phyloP scores from a whole-genome alignment of 2,797 vertebrate genomes.

The Perodicticus potto region DNA sequence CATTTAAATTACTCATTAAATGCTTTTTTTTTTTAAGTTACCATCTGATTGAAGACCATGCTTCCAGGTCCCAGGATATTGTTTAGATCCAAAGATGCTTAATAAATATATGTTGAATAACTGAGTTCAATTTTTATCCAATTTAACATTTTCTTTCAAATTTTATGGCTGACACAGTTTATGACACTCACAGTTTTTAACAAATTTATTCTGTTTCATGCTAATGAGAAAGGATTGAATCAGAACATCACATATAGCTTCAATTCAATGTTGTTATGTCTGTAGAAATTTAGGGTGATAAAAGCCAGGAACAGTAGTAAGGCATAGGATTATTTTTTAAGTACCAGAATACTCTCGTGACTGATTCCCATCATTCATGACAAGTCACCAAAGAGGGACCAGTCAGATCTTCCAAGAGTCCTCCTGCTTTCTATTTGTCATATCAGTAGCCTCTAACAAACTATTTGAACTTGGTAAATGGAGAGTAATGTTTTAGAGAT shows the following conservation, averaged over 20 bases:
- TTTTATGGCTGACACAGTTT: slow-evolving; percentile 41
- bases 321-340: slow-evolving; percentile 5
- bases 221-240: background rate
- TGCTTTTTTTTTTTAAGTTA: background rate
- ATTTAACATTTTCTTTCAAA: background rate
- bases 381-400: background rate
- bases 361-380: background rate
- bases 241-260: background rate
- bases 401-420: background rate
- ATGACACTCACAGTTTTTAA: background rate
- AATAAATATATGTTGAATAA: slow-evolving; percentile 27
- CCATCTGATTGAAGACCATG: background rate
- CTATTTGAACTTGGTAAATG: background rate
- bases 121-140: background rate
- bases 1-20: slow-evolving; percentile 28
- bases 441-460: background rate
- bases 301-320: background rate
- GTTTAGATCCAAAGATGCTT: background rate
- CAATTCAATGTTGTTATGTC: background rate
- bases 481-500: background rate
- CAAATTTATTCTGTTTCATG: background rate
- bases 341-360: background rate
- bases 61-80: background rate
- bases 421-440: background rate
- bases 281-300: background rate